Base-by-base conservation (phyloP, 2,113 vertebrate species). In the Chiloscyllium plagiosum region DNA sequence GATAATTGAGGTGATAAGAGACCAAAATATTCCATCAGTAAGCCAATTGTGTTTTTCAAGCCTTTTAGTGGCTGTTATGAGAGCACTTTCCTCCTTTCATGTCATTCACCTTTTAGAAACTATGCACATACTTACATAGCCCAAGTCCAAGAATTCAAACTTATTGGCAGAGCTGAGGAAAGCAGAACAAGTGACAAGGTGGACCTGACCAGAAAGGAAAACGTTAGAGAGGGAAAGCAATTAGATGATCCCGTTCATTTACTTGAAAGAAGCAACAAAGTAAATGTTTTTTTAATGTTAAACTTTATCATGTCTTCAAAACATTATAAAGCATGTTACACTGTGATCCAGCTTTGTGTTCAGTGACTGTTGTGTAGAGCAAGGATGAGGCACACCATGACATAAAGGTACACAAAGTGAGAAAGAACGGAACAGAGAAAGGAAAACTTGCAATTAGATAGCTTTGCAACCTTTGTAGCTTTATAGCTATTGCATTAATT, bases 111-210 rank as follows among this genome's bases (percentile, higher is more conserved):
- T 37, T 83, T 83, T 0, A 42, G 80, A 42, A 47, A 83, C 37
- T 2, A 66, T 29, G 69, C 94, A 33, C 26, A 22, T 96, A 98
- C 98, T 99, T 97, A 99, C 99, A 0, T 99, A 99, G 95, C 98
- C 98, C 97, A 99, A 98, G 96, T 99, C 99, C 97, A 99, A 96
- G 96, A 99, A 99, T 96, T 99, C 98, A 0, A 98, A 98, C 97
- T 98, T 99, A 97, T 98, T 99, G 95, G 99, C 99, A 0, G 98
- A 98, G 97, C 98, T 98, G 97, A 99, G 98, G 96, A 99, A 99
- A 7, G 98, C 98, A 0, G 99, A 99, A 96, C 98, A 99, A 96
- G 98, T 98, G 96, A 99, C 98, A 94, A 99, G 97, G 96, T 99
- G 98, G 93, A 99, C 98, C 98, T 99, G 96, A 95, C 6, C 2